Evolutionary conservation across 2,888 invertebrate genomes (phyloP).

Genomic region (Pterostichus madidus): DNA sequence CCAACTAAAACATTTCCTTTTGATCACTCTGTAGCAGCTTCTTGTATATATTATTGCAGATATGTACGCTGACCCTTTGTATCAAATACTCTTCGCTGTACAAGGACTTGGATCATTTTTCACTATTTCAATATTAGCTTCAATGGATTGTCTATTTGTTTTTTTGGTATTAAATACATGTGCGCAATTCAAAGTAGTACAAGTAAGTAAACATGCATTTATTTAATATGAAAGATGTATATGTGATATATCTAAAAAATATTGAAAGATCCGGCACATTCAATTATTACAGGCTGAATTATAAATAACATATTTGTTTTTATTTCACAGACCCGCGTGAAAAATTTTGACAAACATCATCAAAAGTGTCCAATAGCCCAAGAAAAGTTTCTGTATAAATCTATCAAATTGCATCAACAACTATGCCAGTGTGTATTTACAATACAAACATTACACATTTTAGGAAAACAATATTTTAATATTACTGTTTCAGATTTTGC

Average conservation of each 20-base stretch:
- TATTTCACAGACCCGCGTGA: conserved; percentile 9
- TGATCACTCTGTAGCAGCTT: no score
- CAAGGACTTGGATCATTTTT: conserved; percentile 55
- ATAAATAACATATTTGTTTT: no score
- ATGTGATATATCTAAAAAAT: no score
- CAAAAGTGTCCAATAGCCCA: not conserved
- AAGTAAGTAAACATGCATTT: not conserved
- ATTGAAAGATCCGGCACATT: no score
- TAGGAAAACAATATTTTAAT: not conserved
- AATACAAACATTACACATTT: not conserved
- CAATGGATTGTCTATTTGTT: conserved; percentile 52
- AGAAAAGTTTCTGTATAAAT: conserved; percentile 29
- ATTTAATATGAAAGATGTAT: no score
- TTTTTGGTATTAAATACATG: conserved; percentile 46
- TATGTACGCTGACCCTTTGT: conserved; percentile 47
- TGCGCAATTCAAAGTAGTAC: conserved; percentile 45
- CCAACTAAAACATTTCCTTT: no score
- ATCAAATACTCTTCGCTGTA: conserved; percentile 41
- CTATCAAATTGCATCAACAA: conserved; percentile 43
- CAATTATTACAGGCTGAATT: no score
- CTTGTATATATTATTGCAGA: no score
- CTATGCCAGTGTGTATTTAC: conserved; percentile 22
- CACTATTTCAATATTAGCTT: conserved; percentile 43
- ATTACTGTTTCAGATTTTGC: conserved; percentile 18
- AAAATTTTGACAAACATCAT: conserved; percentile 24